Base-by-base conservation (phyloP, 2,113 vertebrate species). In the Menura novaehollandiae region DNA sequence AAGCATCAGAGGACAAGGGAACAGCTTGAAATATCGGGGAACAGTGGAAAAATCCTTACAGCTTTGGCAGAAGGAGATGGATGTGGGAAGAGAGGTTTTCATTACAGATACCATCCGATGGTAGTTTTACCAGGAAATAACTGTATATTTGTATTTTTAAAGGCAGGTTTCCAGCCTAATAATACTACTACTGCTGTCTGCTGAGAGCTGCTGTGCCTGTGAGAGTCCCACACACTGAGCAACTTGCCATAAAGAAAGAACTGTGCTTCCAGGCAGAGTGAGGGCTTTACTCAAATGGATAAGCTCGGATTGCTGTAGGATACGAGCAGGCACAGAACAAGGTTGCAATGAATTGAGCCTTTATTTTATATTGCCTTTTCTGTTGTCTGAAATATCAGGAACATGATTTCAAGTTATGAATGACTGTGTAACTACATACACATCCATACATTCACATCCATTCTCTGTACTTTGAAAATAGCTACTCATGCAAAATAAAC, bases 301-400 rank as follows among this genome's bases (percentile, higher is more conserved):
- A 10, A 37, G 7, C 37, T 51, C 0, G 0, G 6, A 27, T 68
- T 72, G 39, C 71, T 68, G 21, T 22, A 68, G 21, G 27, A 21
- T 60, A 66, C 0, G 0, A 67, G 6, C n/a, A 15, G 3, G 1
- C 28, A 55, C 4, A 21, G 0, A 1, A n/a, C 16, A 88, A 80
- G n/a, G 10, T 28, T 79, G 13, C 41, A 51, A 24, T 55, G 21
- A 84, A 83, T 37, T 6, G 2, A 90, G 7, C 24, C 11, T 47
- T 51, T 33, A 15, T 37, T 79, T 83, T 41, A 20, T 21, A 44
- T 46, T 66, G 23, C 6, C 10, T 80, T 69, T 72, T 60, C 43
- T 27, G 13, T 62, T 80, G 37, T 33, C 58, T 80, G 32, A 85
- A 76, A 12, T 73, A 68, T 37, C 13, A 91, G 24, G 27, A 30